These are phyloP conservation scores for Epinephelus moara DNA, from an alignment of 2,113 vertebrate genomes.

Conservation along the genomic window DNA sequence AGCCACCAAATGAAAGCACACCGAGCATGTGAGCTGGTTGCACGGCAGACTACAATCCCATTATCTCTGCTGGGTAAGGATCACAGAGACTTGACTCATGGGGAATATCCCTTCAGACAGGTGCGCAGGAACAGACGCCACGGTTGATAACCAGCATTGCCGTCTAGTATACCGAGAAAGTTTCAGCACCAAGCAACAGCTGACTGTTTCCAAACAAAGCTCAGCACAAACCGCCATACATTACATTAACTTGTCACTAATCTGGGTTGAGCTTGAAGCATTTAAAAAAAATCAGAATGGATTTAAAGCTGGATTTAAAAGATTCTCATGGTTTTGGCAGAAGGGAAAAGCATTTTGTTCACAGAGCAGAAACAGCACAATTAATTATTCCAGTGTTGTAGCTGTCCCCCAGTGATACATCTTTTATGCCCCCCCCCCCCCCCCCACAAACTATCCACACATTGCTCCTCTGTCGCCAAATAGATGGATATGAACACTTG, in stretches of 20 bases:
- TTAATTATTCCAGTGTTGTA: slow-evolving; percentile 35
- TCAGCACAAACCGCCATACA: slow-evolving; percentile 25
- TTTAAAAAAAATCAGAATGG: slow-evolving; percentile 9
- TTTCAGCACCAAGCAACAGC: slow-evolving; percentile 13
- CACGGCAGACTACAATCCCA: slow-evolving; percentile 49
- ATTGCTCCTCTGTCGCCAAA: slow-evolving; percentile 50
- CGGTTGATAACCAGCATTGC: slow-evolving; percentile 18
- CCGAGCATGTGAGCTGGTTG: slow-evolving; percentile 50
- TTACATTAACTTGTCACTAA: slow-evolving; percentile 19
- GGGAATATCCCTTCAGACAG: slow-evolving; percentile 64
- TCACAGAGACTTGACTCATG: slow-evolving; percentile 35
- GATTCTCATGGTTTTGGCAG: slow-evolving; percentile 31
- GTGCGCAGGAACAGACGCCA: slow-evolving; percentile 48
- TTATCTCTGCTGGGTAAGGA: slow-evolving; percentile 42
- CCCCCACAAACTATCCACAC: slow-evolving; percentile 14
- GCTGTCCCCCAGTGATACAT: slow-evolving; percentile 39
- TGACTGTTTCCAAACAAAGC: slow-evolving; percentile 35
- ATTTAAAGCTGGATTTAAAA: slow-evolving; percentile 48
- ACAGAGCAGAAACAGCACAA: slow-evolving; percentile 22
- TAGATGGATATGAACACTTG: slow-evolving; percentile 40
- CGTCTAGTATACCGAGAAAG: slow-evolving; percentile 12
- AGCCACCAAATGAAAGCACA: slow-evolving; percentile 45
- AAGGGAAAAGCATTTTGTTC: slow-evolving; percentile 30
- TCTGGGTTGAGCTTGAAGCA: slow-evolving; percentile 13
- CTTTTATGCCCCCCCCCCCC: slow-evolving; percentile 30